phyloP scores from a whole-genome alignment of 2,113 vertebrate genomes.

The Pontoporia blainvillei region DNA sequence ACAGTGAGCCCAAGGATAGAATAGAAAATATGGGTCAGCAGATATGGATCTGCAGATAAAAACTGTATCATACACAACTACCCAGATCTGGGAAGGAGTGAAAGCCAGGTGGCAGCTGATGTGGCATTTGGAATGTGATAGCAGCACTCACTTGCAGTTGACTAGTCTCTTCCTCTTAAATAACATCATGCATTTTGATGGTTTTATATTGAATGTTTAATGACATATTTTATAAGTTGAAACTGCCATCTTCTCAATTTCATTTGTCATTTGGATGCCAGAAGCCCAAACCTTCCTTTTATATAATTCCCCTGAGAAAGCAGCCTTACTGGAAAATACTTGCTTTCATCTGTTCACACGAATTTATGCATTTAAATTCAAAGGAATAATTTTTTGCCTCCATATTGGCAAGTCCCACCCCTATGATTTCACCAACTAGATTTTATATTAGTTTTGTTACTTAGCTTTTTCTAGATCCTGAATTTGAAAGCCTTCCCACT shows the following conservation, averaged over 20 bases:
- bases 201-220: conserved; percentile 46
- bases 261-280: conserved; percentile 37
- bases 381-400: neutral
- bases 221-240: conserved; percentile 42
- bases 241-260: conserved; percentile 24
- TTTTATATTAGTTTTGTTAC: conserved; percentile 29
- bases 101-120: conserved; percentile 40
- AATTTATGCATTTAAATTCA: conserved; percentile 4
- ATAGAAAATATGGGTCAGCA: neutral
- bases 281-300: conserved; percentile 40
- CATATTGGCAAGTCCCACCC: neutral
- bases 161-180: conserved; percentile 41
- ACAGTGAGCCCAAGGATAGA: neutral
- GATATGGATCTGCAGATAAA: neutral
- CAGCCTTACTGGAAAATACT: neutral
- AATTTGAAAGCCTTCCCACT: neutral
- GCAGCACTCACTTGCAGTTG: conserved; percentile 51
- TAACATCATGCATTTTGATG: conserved; percentile 50
- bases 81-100: neutral
- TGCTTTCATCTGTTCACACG: neutral
- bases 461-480: neutral
- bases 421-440: neutral
- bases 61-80: neutral
- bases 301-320: neutral
- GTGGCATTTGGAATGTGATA: neutral